Conservation (phyloP, 1,140 invertebrate species). For the Ceratosolen solmsi region DNA sequence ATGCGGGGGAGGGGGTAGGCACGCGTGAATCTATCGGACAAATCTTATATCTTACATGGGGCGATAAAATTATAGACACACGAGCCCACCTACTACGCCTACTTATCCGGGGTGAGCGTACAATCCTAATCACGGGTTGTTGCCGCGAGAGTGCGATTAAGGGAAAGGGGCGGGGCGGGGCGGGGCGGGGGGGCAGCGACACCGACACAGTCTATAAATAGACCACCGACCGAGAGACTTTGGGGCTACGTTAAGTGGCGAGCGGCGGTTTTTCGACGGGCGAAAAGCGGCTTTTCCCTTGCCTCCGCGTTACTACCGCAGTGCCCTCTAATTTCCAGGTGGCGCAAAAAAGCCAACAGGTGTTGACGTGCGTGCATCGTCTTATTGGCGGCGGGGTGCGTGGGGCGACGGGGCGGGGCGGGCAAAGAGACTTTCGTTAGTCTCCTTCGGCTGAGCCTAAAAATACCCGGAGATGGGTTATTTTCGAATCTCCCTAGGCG, state of each 20-base stretch:
- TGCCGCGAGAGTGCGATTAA: background rate
- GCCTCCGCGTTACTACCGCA: too few species aligned
- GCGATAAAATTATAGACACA: too few species aligned
- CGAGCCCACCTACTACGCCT: background rate
- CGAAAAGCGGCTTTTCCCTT: too few species aligned
- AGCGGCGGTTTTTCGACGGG: too few species aligned
- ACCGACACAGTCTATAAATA: background rate
- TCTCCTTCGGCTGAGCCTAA: background rate
- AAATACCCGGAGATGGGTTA: slow-evolving; percentile 37
- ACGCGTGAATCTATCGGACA: too few species aligned
- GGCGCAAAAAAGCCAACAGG: slow-evolving; percentile 14
- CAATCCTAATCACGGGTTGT: background rate
- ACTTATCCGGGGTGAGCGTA: background rate
- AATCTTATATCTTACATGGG: too few species aligned
- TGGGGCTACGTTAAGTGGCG: too few species aligned
- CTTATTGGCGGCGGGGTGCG: background rate
- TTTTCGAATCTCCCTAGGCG: background rate
- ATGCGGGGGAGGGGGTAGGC: too few species aligned
- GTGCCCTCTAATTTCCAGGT: background rate
- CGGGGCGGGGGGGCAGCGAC: background rate
- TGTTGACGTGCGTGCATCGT: background rate
- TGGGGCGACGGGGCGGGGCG: background rate
- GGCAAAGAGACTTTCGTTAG: background rate
- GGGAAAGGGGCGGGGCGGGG: background rate
- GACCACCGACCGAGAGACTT: background rate